A percentile compares a stretch with the other conserved stretches of the same genome.
phyloP scores from a whole-genome alignment of 2,113 vertebrate species.

The Sinocyclocheilus rhinocerous region DNA sequence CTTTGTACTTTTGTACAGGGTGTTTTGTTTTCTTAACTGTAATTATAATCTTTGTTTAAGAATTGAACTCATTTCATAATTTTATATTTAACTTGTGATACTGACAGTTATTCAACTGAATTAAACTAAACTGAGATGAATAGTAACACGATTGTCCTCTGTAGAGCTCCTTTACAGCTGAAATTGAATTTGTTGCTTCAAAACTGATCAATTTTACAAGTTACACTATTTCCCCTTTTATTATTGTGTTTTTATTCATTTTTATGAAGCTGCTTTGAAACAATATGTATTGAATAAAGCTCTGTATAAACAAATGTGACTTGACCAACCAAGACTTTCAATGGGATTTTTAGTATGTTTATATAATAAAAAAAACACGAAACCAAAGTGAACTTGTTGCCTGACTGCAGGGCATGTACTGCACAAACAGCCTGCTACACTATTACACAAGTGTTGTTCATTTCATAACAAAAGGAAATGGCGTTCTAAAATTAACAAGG shows the following conservation, averaged over 20 bases:
- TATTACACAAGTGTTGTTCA: conserved; percentile 67
- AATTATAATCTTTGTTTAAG: background rate
- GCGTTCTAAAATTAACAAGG: conserved; percentile 76
- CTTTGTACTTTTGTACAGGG: background rate
- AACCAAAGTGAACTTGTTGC: background rate
- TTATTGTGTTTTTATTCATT: background rate
- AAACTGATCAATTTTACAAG: background rate
- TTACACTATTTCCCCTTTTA: background rate
- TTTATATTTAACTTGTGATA: background rate
- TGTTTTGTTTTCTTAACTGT: background rate
- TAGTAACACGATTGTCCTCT: too few species aligned
- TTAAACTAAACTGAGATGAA: background rate
- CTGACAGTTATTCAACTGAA: background rate
- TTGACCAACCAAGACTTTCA: background rate
- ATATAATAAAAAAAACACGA: conserved; percentile 43
- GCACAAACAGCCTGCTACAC: conserved; percentile 59
- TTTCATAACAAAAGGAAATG: conserved; percentile 77
- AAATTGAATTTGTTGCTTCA: background rate
- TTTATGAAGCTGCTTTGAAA: background rate
- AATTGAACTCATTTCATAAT: background rate
- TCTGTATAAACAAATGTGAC: background rate
- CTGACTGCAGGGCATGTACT: conserved; percentile 34
- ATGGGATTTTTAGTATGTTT: conserved; percentile 64
- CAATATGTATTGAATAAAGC: background rate
- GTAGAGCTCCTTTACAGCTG: background rate